A percentile compares a stretch with the other conserved stretches of the same genome.
Conservation (phyloP, 2,113 vertebrate species). For the Naja naja region DNA sequence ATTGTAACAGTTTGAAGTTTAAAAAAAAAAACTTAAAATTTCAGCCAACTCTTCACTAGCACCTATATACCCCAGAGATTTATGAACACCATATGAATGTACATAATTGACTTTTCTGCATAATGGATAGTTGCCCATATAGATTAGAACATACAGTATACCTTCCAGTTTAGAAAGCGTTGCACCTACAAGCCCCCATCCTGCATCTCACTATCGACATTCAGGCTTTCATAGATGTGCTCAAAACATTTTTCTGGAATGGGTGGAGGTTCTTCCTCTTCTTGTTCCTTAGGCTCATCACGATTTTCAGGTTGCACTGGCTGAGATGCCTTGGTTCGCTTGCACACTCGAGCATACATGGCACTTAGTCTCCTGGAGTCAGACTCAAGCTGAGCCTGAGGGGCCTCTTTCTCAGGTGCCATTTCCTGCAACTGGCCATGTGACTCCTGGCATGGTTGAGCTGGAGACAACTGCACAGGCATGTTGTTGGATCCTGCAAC, state of each 20-base stretch:
- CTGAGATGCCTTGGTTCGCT: background rate
- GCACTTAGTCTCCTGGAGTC: background rate
- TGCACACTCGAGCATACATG: slow-evolving; percentile 42
- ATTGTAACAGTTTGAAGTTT: too few relatives aligned
- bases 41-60: background rate
- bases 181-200: background rate
- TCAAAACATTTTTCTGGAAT: slow-evolving; percentile 41
- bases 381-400: background rate
- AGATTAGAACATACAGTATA: too few relatives aligned
- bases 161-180: too few relatives aligned
- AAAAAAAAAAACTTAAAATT: too few relatives aligned
- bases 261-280: slow-evolving; percentile 26
- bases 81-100: background rate
- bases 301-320: accelerated
- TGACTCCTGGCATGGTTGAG: background rate
- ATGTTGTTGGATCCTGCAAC: too few relatives aligned
- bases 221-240: slow-evolving; percentile 3
- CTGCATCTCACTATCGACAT: accelerated
- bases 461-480: background rate
- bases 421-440: background rate
- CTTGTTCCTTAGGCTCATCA: accelerated
- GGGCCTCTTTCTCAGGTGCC: background rate
- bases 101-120: background rate
- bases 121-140: background rate
- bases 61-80: background rate